Evolutionary conservation across 2,888 invertebrate genomes (phyloP), one percentile per base, ranked within the genome.

Genomic region (Uloborus plumipes): DNA sequence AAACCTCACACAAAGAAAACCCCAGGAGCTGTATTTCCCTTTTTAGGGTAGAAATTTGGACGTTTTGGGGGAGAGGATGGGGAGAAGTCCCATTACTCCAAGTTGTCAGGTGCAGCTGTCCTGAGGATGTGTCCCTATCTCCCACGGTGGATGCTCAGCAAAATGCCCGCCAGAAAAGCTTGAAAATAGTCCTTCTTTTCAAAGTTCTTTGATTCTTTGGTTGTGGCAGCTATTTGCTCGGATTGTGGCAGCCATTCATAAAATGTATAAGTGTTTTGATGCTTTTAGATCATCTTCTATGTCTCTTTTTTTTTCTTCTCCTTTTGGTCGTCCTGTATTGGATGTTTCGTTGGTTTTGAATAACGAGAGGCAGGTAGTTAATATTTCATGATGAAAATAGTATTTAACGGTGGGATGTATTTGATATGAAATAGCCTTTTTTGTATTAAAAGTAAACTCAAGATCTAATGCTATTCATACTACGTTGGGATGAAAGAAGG

Each of bases 91-190:
- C 76, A 82, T 82, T 76, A 76, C 81, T 82, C 81, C 71, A 47
- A 15, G 51, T 76, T 82, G 81, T 82, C 81, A 82, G 16, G 31
- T 55, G 51, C 81, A 82, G 75, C 81, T 82, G 81, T 59, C 73
- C 64, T 50, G 39, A 50, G 66, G 81, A 82, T 76, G 61, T 76
- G 81, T 82, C 74, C 73, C 39, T 65, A 59, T 18, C 39, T 59
- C 72, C 65, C 64, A 22, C 20, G 72, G 64, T 64, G 70, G 77
- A 70, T 66, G 71, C 66, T 72, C 72, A 20, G 50, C 58, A 50
- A 74, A 80, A 80, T 80, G 70, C 74, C 74, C 65, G 39, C 58
- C 47, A 47, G 80, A 81, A 39, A 39, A 70, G 65, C 69, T 74
- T 69, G 70, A 81, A 81, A 74, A 81, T 81, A 64, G 55, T 64